Evolutionary conservation across 2,113 vertebrate genomes (phyloP), one percentile per base, ranked within the genome.

Genomic region (Tyto alba): DNA sequence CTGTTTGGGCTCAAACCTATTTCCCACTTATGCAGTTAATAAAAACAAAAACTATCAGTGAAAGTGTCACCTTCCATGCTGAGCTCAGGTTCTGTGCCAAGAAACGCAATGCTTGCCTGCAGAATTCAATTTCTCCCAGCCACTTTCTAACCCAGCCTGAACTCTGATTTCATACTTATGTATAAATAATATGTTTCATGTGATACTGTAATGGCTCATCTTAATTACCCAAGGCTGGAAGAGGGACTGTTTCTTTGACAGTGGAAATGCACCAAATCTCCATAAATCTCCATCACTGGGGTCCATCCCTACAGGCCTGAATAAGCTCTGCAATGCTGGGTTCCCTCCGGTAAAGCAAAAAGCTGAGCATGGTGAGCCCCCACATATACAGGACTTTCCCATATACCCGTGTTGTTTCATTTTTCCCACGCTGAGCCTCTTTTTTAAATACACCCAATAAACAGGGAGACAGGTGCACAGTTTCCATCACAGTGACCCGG

Each of bases 321-420:
- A 29, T 17, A 89, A 55, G 13, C 5, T 29, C 56, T 68, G 36
- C 34, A 89, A 30, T 0, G 6, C 13, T 68, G 40, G 20, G 30
- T 11, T 84, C 22, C n/a, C n/a, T 77, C 26, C 1, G 11, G 22
- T 36, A 74, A 53, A 67, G 23, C 15, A 75, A 76, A 50, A 66
- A 66, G 9, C 4, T 68, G n/a, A 21, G 11, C 25, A 12, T 4
- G 13, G 17, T 30, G 22, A 74, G 6, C 4, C 10, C 22, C 12
- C 2, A 26, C 16, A 32, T 66, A 63, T n/a, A 32, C 32, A 41
- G 59, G 52, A 50, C 7, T 80, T 84, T 74, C 30, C n/a, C 18
- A 17, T 12, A 25, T 25, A 17, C 12, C 4, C 0, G 0, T 15
- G 10, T 32, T 56, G 26, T 79, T 6, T 82, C 29, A 11, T 17